Base-by-base conservation (phyloP, 2,113 vertebrate species). In the Pionites leucogaster region DNA sequence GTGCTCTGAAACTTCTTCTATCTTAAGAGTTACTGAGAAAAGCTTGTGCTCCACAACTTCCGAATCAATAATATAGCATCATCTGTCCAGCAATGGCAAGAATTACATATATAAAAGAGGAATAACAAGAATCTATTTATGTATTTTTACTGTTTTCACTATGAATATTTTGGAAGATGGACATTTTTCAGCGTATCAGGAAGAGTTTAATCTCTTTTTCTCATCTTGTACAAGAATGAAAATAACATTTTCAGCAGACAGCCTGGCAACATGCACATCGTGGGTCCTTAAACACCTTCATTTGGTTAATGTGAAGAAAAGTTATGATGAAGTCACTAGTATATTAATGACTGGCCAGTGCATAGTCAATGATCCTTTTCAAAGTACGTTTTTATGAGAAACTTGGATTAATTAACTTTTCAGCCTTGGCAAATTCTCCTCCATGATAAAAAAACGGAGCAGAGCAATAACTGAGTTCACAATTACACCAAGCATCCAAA, bases 401-500 rank as follows among this genome's bases (percentile, higher is more conserved):
- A 88, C 47, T 69, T 60, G 44, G 71, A 93, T 82, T 89, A 90
- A 91, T 93, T 87, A 85, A 17, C 76, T 84, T 92, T 92, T 72
- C 67, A 91, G 75, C 41, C 59, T 69, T 69, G 49, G 17, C 4
- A 90, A 89, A 85, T 62, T 25, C n/a, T 87, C 31, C 25, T 82
- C 49, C 33, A 62, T 20, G 33, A 76, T 65, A 77, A 82, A 91
- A 84, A 84, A 89, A 15, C 3, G 7, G 29, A 82, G 28, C 67
- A 88, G 31, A 46, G 31, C 27, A 87, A 72, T 71, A 90, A 92
- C 0, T 53, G 18, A 65, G n/a, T 59, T 90, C 67, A 86, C 52
- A 82, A 41, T 77, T 85, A 79, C n/a, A 87, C 18, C 31, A 85
- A 41, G 7, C 22, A 89, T 20, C 42, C 52, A 82, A 55, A 93